These are phyloP conservation scores for Zophobas atratus DNA, from an alignment of 1,140 invertebrate genomes.

Conservation along the genomic window DNA sequence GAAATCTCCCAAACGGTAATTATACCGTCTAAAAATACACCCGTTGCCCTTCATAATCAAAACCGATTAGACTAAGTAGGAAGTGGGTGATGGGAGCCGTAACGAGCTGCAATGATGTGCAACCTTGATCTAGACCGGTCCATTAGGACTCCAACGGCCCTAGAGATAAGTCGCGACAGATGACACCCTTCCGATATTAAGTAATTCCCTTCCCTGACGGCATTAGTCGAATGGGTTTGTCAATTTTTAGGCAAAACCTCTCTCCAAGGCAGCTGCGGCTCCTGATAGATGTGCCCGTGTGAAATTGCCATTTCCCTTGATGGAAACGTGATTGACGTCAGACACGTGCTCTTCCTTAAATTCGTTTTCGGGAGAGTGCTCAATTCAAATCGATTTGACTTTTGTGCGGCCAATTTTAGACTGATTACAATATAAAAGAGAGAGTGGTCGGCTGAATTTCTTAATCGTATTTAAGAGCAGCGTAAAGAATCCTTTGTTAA, in stretches of 20 bases:
- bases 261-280: not conserved
- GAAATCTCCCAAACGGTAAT: not conserved
- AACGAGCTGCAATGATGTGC: constrained; percentile 6
- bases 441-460: not conserved
- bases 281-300: constrained; percentile 4
- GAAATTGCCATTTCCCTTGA: constrained; percentile 14
- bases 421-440: not conserved
- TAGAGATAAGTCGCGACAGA: not conserved
- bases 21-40: constrained; percentile 4
- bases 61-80: constrained; percentile 1
- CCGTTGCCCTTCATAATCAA: not conserved
- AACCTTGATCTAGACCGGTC: constrained; percentile 8
- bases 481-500: not conserved
- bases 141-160: not conserved
- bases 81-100: not conserved
- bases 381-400: not conserved
- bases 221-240: constrained; percentile 1
- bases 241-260: constrained; percentile 4
- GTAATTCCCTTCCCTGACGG: not conserved
- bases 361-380: not conserved
- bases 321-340: not conserved
- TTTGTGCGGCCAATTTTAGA: not conserved
- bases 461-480: not conserved
- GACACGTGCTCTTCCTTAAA: not conserved
- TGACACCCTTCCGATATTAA: not conserved